These are phyloP conservation scores for Paralvinella palmiformis DNA, from an alignment of 1,140 invertebrate species.

Conservation along the genomic window DNA sequence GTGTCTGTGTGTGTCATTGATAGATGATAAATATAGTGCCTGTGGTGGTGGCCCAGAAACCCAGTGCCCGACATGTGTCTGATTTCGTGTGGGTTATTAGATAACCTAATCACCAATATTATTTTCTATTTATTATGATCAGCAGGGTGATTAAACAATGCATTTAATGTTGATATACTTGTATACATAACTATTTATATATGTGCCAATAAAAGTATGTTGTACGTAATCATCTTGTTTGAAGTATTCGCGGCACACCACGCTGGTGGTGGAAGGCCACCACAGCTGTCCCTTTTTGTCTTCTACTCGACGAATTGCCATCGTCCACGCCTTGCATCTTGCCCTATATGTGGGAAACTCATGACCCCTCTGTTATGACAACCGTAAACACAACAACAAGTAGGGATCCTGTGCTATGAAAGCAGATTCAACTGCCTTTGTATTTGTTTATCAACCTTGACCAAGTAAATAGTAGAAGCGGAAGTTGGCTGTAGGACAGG, in stretches of 20 bases:
- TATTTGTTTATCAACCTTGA: background rate
- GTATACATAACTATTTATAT: too few species aligned
- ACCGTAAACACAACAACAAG: too few species aligned
- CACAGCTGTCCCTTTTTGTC: background rate
- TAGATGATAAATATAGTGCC: too few species aligned
- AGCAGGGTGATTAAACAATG: background rate
- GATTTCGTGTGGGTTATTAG: too few species aligned
- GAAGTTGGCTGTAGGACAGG: background rate
- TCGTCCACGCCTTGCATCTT: conserved; percentile 1
- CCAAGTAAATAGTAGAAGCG: too few species aligned
- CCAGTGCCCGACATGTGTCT: too few species aligned
- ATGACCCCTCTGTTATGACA: conserved; percentile 2
- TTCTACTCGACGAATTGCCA: background rate
- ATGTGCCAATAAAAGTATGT: too few species aligned
- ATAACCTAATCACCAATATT: background rate
- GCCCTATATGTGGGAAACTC: conserved; percentile 1
- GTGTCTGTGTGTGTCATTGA: too few species aligned
- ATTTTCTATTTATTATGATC: background rate
- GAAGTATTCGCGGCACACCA: too few species aligned
- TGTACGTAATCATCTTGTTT: too few species aligned
- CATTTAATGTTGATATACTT: background rate
- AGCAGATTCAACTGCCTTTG: conserved; percentile 1
- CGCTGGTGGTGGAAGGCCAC: background rate
- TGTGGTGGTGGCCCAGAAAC: too few species aligned
- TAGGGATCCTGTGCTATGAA: background rate